These are phyloP conservation scores for Bothrops jararaca DNA, from an alignment of 2,113 vertebrate genomes.

Conservation along the genomic window DNA sequence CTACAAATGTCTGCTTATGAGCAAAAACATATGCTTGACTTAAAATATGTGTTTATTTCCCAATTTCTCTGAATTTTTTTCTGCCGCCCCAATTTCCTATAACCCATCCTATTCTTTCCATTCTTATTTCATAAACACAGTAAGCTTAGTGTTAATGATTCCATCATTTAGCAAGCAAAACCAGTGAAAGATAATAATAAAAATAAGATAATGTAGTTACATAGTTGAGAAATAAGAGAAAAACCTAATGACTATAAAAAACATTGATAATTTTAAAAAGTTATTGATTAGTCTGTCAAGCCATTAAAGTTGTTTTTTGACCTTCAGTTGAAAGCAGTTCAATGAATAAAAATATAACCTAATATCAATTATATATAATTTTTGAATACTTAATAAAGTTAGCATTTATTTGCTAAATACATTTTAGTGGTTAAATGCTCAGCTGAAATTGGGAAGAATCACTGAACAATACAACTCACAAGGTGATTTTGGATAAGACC, in stretches of 20 bases:
- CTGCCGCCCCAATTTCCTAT: neutral
- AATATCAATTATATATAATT: neutral
- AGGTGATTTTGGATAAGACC: neutral
- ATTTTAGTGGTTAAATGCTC: neutral
- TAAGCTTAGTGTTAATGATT: neutral
- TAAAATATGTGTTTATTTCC: conserved; percentile 2
- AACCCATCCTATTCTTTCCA: conserved; percentile 1
- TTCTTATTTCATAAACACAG: neutral
- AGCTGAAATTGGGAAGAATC: neutral
- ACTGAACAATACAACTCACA: neutral
- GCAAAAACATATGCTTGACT: neutral
- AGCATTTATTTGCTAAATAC: neutral
- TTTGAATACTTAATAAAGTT: neutral
- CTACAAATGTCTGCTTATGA: conserved; percentile 16
- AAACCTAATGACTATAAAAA: neutral
- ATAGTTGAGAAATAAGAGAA: conserved; percentile 15
- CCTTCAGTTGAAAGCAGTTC: neutral
- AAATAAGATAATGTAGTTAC: conserved; percentile 5
- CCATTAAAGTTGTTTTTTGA: neutral
- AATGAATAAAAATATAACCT: neutral
- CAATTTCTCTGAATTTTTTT: neutral
- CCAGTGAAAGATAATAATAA: neutral
- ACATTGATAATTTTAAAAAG: neutral
- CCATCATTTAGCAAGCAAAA: conserved; percentile 24
- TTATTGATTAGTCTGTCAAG: neutral